Percentiles rank a stretch among this genome's conserved stretches.
Conservation (phyloP, 2,113 vertebrate genomes). For the Cebus imitator region DNA sequence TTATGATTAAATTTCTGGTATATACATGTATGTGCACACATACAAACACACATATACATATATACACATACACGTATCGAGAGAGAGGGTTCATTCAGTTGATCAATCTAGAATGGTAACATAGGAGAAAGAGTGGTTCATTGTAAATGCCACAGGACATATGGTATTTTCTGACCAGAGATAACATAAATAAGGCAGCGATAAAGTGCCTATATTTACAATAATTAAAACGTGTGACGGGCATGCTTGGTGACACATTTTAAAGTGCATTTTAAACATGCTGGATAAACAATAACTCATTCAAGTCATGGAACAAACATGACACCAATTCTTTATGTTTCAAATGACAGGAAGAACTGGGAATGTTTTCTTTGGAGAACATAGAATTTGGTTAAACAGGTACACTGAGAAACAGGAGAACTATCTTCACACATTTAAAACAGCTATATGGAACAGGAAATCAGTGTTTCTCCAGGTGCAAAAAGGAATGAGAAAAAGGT, state of each 20-base stretch:
- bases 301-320: neutral
- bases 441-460: neutral
- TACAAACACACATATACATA: too few species aligned
- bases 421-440: neutral
- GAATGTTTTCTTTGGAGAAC: neutral
- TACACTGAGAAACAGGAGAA: neutral
- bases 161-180: neutral
- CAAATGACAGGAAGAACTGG: neutral
- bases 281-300: neutral
- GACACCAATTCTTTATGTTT: neutral
- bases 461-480: neutral
- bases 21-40: neutral
- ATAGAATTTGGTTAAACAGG: neutral
- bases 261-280: neutral
- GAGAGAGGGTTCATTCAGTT: neutral
- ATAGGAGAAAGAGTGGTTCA: neutral
- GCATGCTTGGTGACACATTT: neutral
- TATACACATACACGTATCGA: neutral
- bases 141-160: neutral
- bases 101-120: neutral
- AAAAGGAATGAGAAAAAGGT: constrained; percentile 1
- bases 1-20: neutral
- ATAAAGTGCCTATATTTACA: neutral
- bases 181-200: neutral
- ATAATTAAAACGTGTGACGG: neutral